Evolutionary conservation across 2,797 vertebrate species (phyloP).

Genomic region (Trachops cirrhosus): DNA sequence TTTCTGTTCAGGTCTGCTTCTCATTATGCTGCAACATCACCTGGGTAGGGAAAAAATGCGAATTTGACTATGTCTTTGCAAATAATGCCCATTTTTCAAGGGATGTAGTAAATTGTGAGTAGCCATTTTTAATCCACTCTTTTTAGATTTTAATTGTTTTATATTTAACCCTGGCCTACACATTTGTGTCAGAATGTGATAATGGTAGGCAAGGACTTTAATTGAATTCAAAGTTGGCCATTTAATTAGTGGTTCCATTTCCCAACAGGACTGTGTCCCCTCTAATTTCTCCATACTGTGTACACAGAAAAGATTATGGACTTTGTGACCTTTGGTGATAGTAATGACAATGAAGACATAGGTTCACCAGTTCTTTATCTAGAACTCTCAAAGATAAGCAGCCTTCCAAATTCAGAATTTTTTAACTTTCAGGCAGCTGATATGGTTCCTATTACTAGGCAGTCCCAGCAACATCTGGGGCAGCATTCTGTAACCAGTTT

Average conservation of each 20-base stretch:
- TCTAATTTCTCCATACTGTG: neutral
- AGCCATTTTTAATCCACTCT: neutral
- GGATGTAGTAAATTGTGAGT: neutral
- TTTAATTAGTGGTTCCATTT: neutral
- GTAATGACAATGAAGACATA: neutral
- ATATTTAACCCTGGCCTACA: neutral
- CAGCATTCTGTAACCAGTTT: neutral
- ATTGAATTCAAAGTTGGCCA: neutral
- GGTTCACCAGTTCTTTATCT: neutral
- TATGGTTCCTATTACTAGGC: neutral
- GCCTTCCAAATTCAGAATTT: neutral
- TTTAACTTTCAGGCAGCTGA: neutral
- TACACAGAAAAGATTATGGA: neutral
- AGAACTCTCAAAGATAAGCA: neutral
- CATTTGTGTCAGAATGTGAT: neutral
- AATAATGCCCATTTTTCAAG: neutral
- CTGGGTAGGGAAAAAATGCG: neutral
- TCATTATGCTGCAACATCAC: neutral
- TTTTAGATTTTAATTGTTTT: neutral
- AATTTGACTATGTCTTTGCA: neutral
- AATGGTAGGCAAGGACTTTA: neutral
- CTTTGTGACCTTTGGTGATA: neutral
- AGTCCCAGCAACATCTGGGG: neutral
- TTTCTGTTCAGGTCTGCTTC: neutral
- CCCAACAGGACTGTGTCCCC: neutral